Conservation (phyloP, 2,888 invertebrate genomes). For the Linnaemya tessellans region DNA sequence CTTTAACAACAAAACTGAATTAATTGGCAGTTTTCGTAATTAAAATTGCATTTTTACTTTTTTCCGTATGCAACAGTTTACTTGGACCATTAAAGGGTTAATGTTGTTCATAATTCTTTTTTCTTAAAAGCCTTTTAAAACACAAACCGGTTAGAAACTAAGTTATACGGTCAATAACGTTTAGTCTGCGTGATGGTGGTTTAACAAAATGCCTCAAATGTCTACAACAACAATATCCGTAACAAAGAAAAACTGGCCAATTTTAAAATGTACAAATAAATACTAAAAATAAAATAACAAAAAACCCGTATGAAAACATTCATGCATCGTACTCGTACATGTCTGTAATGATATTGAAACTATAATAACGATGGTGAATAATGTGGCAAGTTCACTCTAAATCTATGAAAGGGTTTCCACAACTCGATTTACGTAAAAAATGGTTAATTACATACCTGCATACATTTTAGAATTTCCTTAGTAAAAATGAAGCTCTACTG, state of each 20-base stretch:
- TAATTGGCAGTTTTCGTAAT: no score
- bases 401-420: background rate
- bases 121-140: slow-evolving; percentile 1
- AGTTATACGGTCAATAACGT: slow-evolving; percentile 70
- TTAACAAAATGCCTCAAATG: slow-evolving; percentile 40
- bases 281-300: background rate
- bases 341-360: slow-evolving; percentile 2
- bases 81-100: slow-evolving; percentile 3
- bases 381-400: slow-evolving; percentile 42
- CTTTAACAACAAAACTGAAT: no score
- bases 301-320: background rate
- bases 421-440: no score
- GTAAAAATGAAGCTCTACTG: no score
- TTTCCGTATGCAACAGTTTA: slow-evolving; percentile 1
- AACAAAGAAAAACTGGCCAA: slow-evolving; percentile 42
- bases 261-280: slow-evolving; percentile 5
- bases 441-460: no score
- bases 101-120: background rate
- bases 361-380: slow-evolving; percentile 15
- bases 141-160: slow-evolving; percentile 66
- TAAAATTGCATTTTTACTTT: no score
- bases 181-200: slow-evolving; percentile 32
- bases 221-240: slow-evolving; percentile 11
- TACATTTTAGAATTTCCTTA: no score
- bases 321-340: no score